Conservation (phyloP, 2,113 vertebrate genomes). For the Cettia cetti region DNA sequence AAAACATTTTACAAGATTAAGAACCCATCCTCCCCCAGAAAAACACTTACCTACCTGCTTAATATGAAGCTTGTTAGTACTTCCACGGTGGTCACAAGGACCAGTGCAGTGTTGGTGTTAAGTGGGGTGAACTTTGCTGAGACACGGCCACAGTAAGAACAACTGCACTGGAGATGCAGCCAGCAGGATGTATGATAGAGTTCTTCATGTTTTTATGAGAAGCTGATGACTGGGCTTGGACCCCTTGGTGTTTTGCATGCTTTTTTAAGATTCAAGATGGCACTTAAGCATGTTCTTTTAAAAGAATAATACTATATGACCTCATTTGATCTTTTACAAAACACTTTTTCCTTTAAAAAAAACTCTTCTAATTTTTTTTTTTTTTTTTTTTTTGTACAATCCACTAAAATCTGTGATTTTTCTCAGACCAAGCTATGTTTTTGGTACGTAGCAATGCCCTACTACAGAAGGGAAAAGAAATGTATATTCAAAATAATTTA, state of each 20-base stretch:
- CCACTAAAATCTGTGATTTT: slow-evolving; percentile 54
- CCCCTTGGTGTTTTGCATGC: slow-evolving; percentile 54
- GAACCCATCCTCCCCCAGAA: not conserved
- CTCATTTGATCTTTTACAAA: slow-evolving; percentile 69
- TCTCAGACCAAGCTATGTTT: slow-evolving; percentile 45
- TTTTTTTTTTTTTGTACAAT: slow-evolving; percentile 21
- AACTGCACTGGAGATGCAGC: slow-evolving; percentile 56
- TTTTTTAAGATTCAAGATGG: slow-evolving; percentile 63
- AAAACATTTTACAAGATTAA: not conserved
- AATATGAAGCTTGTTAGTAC: not conserved
- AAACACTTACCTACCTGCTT: not conserved
- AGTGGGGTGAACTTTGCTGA: slow-evolving; percentile 19
- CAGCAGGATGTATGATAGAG: slow-evolving; percentile 59
- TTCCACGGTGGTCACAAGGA: not conserved
- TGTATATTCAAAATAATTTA: slow-evolving; percentile 54
- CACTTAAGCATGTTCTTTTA: slow-evolving; percentile 66
- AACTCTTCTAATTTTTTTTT: not conserved
- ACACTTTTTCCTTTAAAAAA: slow-evolving; percentile 53
- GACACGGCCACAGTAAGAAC: slow-evolving; percentile 28
- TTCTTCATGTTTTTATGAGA: slow-evolving; percentile 56
- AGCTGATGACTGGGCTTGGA: slow-evolving; percentile 33
- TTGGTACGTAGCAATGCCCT: slow-evolving; percentile 27
- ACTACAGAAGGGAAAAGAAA: not conserved
- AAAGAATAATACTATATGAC: slow-evolving; percentile 61
- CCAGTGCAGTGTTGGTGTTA: not conserved